Evolutionary conservation across 2,113 vertebrate species (phyloP).

Genomic region (Anhinga rufa): DNA sequence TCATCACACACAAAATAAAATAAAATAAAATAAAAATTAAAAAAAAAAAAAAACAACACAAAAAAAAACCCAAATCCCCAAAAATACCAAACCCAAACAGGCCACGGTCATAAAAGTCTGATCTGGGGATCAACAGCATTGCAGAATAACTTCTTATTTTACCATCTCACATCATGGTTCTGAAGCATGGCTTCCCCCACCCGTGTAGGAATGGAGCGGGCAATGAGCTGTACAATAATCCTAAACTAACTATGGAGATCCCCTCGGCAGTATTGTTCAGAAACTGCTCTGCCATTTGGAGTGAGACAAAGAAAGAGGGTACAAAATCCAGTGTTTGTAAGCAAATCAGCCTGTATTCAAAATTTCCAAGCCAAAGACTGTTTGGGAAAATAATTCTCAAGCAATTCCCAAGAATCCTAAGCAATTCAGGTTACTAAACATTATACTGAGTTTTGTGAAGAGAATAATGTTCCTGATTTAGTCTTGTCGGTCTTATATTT

Average conservation of each 20-base stretch:
- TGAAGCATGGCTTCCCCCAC: not conserved
- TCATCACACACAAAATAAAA: not conserved
- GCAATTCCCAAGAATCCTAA: not conserved
- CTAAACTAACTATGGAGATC: not conserved
- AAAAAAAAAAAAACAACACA: not conserved
- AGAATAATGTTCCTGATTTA: not conserved
- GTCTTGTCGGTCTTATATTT: not conserved
- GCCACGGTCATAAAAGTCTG: not conserved
- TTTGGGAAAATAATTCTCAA: not conserved
- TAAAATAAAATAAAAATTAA: not conserved
- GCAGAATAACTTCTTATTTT: not conserved
- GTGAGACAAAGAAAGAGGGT: not conserved
- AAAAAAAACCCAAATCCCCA: too few relatives aligned
- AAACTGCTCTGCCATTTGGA: not conserved
- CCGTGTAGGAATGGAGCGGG: not conserved
- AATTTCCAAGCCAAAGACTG: not conserved
- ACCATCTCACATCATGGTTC: not conserved
- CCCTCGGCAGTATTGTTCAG: not conserved
- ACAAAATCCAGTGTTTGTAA: not conserved
- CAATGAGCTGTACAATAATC: not conserved
- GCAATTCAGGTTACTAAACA: not conserved
- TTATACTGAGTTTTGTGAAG: not conserved
- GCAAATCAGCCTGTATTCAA: not conserved
- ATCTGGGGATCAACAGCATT: not conserved
- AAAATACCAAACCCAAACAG: not conserved